Conservation (phyloP, 2,888 invertebrate species). For the Coelopa pilipes region DNA sequence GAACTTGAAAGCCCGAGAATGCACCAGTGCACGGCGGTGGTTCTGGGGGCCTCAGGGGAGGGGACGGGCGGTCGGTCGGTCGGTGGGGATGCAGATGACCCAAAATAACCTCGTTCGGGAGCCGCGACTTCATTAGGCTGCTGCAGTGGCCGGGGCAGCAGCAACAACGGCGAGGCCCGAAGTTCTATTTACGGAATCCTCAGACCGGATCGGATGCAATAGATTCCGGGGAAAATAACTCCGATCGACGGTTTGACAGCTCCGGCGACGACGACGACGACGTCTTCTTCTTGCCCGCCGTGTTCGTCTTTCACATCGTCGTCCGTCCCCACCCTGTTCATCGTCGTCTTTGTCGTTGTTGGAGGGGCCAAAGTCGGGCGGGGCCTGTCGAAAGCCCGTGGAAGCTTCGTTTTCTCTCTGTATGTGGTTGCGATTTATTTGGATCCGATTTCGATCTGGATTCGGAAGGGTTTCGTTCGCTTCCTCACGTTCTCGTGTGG, state of each 20-base stretch:
- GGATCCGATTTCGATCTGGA: no score
- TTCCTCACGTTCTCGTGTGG: no score
- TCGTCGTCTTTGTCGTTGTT: background rate
- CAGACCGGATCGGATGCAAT: no score
- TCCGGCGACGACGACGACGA: constrained; percentile 42
- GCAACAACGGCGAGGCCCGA: background rate
- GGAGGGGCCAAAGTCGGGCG: background rate
- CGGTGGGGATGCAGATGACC: no score
- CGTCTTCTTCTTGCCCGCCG: constrained; percentile 42
- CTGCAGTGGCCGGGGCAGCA: background rate
- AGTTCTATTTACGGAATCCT: background rate
- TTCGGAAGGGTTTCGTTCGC: no score
- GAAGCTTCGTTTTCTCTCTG: background rate
- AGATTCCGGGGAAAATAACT: no score
- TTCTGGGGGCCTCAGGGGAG: no score
- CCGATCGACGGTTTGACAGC: background rate
- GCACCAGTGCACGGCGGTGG: background rate
- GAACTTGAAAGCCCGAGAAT: constrained; percentile 45
- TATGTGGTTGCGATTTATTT: no score
- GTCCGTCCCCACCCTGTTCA: background rate
- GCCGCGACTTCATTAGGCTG: constrained; percentile 5
- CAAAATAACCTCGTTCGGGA: background rate
- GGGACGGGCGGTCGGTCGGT: no score
- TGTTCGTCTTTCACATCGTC: background rate
- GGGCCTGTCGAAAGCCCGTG: background rate